phyloP scores from a whole-genome alignment of 2,888 invertebrate genomes.

The Drosophila emarginata region DNA sequence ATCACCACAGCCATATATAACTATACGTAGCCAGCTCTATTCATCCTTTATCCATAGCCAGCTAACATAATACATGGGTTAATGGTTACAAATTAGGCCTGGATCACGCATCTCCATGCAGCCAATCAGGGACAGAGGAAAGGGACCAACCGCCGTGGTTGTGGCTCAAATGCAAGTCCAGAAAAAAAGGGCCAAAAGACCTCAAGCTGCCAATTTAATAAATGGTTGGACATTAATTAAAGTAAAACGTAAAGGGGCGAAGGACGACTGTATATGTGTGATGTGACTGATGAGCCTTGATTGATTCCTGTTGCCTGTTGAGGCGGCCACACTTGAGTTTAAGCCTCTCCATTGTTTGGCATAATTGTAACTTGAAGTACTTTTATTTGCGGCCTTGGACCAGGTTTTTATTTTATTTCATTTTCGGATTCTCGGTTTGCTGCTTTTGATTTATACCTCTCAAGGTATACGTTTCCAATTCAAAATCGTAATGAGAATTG shows the following conservation, averaged over 20 bases:
- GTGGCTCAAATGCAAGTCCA: conserved; percentile 22
- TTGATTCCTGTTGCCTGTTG: conserved; percentile 79
- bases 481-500: conserved; percentile 77
- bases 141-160: conserved; percentile 39
- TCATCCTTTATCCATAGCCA: conserved; percentile 16
- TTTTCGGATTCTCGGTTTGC: too few species aligned
- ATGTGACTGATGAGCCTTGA: conserved; percentile 79
- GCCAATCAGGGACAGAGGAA: conserved; percentile 22
- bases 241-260: conserved; percentile 26
- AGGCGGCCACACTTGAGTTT: conserved; percentile 74
- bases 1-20: conserved; percentile 60
- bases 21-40: conserved; percentile 34
- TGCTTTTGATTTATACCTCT: conserved; percentile 59
- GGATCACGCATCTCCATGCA: conserved; percentile 54
- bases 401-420: conserved; percentile 25
- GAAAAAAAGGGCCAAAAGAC: conserved; percentile 1
- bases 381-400: conserved; percentile 46
- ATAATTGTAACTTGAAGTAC: conserved; percentile 29
- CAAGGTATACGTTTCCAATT: conserved; percentile 72
- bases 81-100: conserved; percentile 80
- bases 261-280: conserved; percentile 24
- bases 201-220: conserved; percentile 80
- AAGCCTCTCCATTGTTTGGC: conserved; percentile 56
- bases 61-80: conserved; percentile 71
- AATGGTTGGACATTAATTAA: conserved; percentile 81